Percentiles rank a stretch among this genome's conserved stretches.
These are phyloP conservation scores for Drosophila gunungcola DNA, from an alignment of 1,140 invertebrate genomes.

Conservation along the genomic window DNA sequence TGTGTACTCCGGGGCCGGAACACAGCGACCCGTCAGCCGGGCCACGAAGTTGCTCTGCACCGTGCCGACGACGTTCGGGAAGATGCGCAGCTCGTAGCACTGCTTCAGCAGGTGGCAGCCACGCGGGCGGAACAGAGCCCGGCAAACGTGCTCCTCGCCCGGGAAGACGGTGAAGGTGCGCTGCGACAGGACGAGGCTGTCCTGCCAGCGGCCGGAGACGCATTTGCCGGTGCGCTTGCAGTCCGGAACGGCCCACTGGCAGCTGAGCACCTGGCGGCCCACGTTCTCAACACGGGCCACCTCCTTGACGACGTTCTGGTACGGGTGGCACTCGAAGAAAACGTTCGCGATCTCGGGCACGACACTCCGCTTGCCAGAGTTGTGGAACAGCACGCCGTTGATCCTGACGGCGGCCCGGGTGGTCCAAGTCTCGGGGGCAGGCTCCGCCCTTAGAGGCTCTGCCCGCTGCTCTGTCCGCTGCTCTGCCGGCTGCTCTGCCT, in stretches of 20 bases:
- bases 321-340: conserved; percentile 61
- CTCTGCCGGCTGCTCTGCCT: neutral
- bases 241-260: conserved; percentile 33
- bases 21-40: conserved; percentile 47
- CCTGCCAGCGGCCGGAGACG: neutral
- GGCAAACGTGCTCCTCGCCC: conserved; percentile 41
- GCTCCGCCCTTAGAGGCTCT: neutral
- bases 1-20: conserved; percentile 37
- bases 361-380: neutral
- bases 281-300: conserved; percentile 68
- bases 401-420: conserved; percentile 25
- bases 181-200: conserved; percentile 46
- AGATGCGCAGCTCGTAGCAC: conserved; percentile 46
- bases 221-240: neutral
- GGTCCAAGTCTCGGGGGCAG: neutral
- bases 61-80: conserved; percentile 43
- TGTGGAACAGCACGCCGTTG: conserved; percentile 35
- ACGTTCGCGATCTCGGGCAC: conserved; percentile 1
- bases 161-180: conserved; percentile 35
- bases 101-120: conserved; percentile 13
- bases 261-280: conserved; percentile 44
- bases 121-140: conserved; percentile 53
- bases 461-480: neutral
- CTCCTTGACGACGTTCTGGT: conserved; percentile 27
- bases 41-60: conserved; percentile 7